Conservation (phyloP, 2,113 vertebrate species). For the Amblyornis subalaris region DNA sequence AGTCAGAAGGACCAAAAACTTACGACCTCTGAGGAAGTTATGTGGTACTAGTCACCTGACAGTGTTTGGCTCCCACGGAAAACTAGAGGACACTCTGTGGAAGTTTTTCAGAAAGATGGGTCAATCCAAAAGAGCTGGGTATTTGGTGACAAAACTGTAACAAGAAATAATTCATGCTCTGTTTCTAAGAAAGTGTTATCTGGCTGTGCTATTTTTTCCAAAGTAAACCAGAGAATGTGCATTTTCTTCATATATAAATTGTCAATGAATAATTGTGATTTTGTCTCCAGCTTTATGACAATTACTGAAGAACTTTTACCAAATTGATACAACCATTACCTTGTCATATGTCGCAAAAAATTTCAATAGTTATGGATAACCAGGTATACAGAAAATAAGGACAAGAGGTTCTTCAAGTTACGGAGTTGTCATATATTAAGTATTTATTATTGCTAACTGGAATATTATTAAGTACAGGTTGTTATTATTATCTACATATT, state of each 20-base stretch:
- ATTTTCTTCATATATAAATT: background rate
- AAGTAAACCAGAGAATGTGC: background rate
- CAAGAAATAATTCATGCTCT: background rate
- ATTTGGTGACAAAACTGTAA: background rate
- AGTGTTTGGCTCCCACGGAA: background rate
- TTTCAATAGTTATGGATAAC: background rate
- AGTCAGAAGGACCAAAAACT: background rate
- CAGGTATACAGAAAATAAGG: background rate
- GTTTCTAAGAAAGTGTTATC: background rate
- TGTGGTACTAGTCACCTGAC: background rate
- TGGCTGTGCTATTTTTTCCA: background rate
- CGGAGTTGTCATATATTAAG: background rate
- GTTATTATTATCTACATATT: background rate
- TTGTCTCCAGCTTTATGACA: background rate
- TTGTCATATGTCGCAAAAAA: background rate
- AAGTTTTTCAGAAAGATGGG: background rate
- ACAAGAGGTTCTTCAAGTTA: background rate
- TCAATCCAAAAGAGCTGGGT: background rate
- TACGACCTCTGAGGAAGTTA: background rate
- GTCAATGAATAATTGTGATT: background rate
- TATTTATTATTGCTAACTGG: background rate
- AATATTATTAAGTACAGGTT: background rate
- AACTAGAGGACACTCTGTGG: accelerated
- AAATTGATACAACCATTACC: background rate
- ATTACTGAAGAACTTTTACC: background rate